phyloP scores from a whole-genome alignment of 2,888 invertebrate species.

The Drosophila antonietae region DNA sequence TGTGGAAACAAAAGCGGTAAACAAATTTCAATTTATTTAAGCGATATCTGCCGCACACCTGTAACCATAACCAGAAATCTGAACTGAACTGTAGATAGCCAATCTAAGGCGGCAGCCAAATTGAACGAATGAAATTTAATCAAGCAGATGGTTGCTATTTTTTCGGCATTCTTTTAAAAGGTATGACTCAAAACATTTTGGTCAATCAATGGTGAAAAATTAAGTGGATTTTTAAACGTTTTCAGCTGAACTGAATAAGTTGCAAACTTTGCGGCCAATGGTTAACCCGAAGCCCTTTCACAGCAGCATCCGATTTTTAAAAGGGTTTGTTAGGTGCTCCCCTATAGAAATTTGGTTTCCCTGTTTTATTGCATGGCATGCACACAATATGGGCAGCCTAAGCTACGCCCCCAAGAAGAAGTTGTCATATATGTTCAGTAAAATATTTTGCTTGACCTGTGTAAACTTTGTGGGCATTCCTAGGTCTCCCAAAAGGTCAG shows the following conservation, averaged over 20 bases:
- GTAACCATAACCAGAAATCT: conserved; percentile 34
- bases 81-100: conserved; percentile 25
- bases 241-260: conserved; percentile 42
- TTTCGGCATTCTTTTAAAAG: conserved; percentile 17
- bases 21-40: conserved; percentile 73
- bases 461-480: conserved; percentile 69
- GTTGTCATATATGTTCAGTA: conserved; percentile 65
- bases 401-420: conserved; percentile 44
- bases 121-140: conserved; percentile 60
- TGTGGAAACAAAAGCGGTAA: conserved; percentile 55
- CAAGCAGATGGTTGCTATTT: conserved; percentile 68
- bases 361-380: conserved; percentile 43
- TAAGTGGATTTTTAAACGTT: conserved; percentile 48
- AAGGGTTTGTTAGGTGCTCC: conserved; percentile 20
- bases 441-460: conserved; percentile 76
- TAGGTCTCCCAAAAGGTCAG: conserved; percentile 58
- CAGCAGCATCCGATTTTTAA: conserved; percentile 34
- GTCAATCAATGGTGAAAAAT: conserved; percentile 33
- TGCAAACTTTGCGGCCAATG: conserved; percentile 53
- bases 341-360: conserved; percentile 28
- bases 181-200: conserved; percentile 17
- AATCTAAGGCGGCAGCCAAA: conserved; percentile 32
- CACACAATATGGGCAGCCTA: conserved; percentile 40
- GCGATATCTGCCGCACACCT: conserved; percentile 51
- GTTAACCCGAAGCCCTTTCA: conserved; percentile 35